phyloP scores from a whole-genome alignment of 2,113 vertebrate genomes.

The Engraulis encrasicolus region DNA sequence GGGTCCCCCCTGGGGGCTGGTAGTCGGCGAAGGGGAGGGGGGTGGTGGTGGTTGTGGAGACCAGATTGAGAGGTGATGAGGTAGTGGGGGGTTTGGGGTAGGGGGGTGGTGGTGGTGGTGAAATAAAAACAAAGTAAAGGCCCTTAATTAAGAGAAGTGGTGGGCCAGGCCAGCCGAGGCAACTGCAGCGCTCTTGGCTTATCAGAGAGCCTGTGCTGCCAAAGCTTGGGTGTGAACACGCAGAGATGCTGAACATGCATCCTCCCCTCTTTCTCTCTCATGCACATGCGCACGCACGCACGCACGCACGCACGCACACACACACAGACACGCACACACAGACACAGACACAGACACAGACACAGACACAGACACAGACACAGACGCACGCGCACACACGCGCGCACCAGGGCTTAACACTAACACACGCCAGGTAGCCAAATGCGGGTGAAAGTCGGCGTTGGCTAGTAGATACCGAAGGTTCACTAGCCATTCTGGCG shows the following conservation, averaged over 20 bases:
- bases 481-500: too few relatives aligned
- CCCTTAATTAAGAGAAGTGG: constrained; percentile 74
- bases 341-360: background rate
- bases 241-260: too few relatives aligned
- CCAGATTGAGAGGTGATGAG: constrained; percentile 31
- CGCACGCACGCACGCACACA: too few relatives aligned
- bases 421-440: too few relatives aligned
- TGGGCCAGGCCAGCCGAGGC: constrained; percentile 43
- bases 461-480: background rate
- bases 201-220: background rate
- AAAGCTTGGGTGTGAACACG: background rate
- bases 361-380: background rate
- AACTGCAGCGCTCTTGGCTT: constrained; percentile 50
- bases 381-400: background rate
- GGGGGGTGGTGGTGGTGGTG: constrained; percentile 48
- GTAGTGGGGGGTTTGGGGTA: constrained; percentile 6
- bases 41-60: constrained; percentile 51
- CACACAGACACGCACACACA: background rate
- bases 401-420: background rate
- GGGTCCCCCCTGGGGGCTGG: constrained; percentile 50
- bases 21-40: constrained; percentile 44
- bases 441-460: too few relatives aligned
- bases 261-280: too few relatives aligned
- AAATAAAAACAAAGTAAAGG: constrained; percentile 78
- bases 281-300: too few relatives aligned